Base-by-base conservation (phyloP, 2,888 invertebrate species). In the Hemicrepidius hirtus region DNA sequence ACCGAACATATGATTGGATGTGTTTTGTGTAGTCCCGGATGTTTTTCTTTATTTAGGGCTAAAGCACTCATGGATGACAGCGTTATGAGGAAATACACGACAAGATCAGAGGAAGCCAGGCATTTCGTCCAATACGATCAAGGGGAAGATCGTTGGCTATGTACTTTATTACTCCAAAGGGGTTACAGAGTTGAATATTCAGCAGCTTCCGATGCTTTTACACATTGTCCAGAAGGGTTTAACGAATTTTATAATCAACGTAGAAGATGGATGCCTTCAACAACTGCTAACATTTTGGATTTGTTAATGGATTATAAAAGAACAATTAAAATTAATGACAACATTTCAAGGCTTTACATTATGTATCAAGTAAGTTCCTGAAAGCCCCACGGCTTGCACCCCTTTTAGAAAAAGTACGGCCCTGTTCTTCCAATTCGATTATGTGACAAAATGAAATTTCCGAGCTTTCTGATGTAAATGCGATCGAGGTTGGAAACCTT, bases 141-240 rank as follows among this genome's bases (percentile, higher is more conserved):
- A 88, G 96, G 97, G n/a, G 98, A 98, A 85, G 98, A 98, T 86
- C 91, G 98, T 76, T 98, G 98, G 98, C 87, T 98, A 6, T 98
- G 98, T 84, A 98, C 98, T 0, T 87, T 98, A 63, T 88, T 98
- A 0, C 88, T 98, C 0, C 98, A 98, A 85, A 91, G 96, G 78
- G 97, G 97, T 0, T 97, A 96, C 83, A 90, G 96, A 20, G 93
- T 98, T 0, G 97, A 98, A 83, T 98, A 98, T 86, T 96, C 96
- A 0, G 98, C 98, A 0, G 98, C 98, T 0, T 95, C 97, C 0
- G 98, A 98, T 83, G 95, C 98, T 0, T 95, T 94, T 86, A 98
- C 98, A 0, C 97, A 97, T 84, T 95, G 97, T 28, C 98, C 98
- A 0, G 97, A 98, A 87, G 91, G 90, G 16, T 98, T 98, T 85